Conservation (phyloP, 2,797 vertebrate genomes). For the Danio albolineatus region DNA sequence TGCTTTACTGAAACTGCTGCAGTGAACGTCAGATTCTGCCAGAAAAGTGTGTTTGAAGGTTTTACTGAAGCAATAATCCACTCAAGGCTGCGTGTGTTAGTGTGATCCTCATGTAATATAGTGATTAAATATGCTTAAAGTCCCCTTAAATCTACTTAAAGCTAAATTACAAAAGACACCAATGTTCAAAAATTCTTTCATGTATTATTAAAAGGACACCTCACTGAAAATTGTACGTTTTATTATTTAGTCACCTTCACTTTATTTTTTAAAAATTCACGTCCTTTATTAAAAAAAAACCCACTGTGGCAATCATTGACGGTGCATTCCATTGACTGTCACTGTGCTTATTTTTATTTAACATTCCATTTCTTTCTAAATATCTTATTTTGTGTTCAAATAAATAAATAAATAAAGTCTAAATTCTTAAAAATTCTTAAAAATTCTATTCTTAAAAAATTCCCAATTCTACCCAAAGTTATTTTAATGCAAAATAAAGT, state of each 20-base stretch:
- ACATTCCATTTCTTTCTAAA: no score
- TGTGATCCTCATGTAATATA: neutral
- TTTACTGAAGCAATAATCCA: neutral
- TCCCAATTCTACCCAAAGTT: no score
- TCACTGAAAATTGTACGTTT: neutral
- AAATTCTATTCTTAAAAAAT: no score
- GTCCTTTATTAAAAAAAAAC: no score
- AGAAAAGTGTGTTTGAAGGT: neutral
- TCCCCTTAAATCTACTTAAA: neutral
- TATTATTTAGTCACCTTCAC: neutral
- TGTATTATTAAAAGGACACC: neutral
- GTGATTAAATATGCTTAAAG: neutral
- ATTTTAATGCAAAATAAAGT: no score
- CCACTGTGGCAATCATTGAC: no score
- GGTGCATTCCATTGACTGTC: no score
- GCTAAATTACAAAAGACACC: neutral
- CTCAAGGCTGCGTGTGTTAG: neutral
- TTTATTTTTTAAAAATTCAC: no score
- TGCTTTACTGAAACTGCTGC: constrained; percentile 10
- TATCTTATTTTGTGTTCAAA: no score
- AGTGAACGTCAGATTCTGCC: constrained; percentile 2
- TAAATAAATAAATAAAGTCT: no score
- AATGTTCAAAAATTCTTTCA: neutral
- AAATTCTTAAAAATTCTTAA: no score
- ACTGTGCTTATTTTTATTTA: no score